A percentile compares a stretch with the other conserved stretches of the same genome.
These are phyloP conservation scores for Apogon hyalosoma DNA, from an alignment of 2,797 vertebrate species.

Conservation along the genomic window DNA sequence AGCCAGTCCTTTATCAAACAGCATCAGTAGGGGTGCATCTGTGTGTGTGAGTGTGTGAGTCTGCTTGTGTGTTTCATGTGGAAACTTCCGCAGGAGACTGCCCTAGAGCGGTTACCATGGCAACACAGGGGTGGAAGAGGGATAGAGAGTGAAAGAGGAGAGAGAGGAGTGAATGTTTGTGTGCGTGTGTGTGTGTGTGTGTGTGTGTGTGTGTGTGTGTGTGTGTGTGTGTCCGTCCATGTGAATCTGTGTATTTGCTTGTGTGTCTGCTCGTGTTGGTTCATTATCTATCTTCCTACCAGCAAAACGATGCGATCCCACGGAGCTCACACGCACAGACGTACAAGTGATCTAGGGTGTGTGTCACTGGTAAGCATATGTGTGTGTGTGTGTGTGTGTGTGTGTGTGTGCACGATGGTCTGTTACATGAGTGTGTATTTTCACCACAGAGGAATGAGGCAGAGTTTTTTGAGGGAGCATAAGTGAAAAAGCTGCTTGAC, in stretches of 20 bases:
- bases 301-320: constrained; percentile 68
- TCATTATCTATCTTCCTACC: constrained; percentile 73
- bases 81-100: constrained; percentile 74
- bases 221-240: constrained; percentile 28
- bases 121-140: constrained; percentile 66
- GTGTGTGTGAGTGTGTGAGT: constrained; percentile 23
- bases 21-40: constrained; percentile 41
- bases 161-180: constrained; percentile 41
- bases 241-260: constrained; percentile 31
- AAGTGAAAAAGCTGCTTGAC: constrained; percentile 53
- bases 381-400: constrained; percentile 32
- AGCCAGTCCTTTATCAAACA: constrained; percentile 62
- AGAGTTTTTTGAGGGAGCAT: constrained; percentile 35
- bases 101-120: constrained; percentile 76
- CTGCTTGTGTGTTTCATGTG: constrained; percentile 54
- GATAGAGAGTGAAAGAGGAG: constrained; percentile 51
- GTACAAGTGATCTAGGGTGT: constrained; percentile 38
- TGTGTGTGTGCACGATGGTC: constrained; percentile 36
- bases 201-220: too few species aligned
- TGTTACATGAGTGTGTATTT: constrained; percentile 44
- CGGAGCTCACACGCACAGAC: constrained; percentile 38
- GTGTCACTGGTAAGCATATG: constrained; percentile 44
- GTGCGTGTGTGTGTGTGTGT: constrained; percentile 10
- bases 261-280: constrained; percentile 59
- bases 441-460: constrained; percentile 30